A percentile compares a stretch with the other conserved stretches of the same genome.
Evolutionary conservation across 2,113 vertebrate species (phyloP).

Genomic region (Maylandia zebra): DNA sequence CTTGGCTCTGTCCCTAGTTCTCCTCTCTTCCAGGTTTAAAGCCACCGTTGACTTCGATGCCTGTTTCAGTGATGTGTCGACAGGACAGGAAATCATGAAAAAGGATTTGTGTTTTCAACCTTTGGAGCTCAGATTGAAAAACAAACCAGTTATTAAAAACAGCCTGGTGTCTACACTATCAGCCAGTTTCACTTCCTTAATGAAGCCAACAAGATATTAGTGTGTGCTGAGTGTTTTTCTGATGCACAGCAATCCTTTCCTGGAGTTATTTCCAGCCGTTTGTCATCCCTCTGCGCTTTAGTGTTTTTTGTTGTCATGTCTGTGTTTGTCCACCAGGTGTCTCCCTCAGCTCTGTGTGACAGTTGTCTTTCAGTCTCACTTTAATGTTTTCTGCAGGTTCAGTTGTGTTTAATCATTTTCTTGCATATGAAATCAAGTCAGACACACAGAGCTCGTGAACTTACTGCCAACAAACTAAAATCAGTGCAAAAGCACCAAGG

Average conservation of each 20-base stretch:
- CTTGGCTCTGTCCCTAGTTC: not conserved
- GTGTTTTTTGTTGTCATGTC: not conserved
- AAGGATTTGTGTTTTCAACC: not conserved
- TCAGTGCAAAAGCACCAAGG: rapidly evolving
- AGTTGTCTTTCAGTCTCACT: not conserved
- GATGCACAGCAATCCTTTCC: not conserved
- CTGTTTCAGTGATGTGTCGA: rapidly evolving
- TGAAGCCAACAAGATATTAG: not conserved
- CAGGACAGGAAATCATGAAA: not conserved
- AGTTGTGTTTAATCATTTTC: not conserved
- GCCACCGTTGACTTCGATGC: rapidly evolving
- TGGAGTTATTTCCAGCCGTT: not conserved
- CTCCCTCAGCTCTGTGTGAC: not conserved
- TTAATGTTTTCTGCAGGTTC: not conserved
- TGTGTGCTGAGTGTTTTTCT: not conserved
- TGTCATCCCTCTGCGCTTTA: not conserved
- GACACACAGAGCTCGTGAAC: not conserved
- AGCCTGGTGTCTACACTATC: rapidly evolving
- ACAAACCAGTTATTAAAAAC: not conserved
- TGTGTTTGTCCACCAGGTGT: not conserved
- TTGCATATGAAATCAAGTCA: not conserved
- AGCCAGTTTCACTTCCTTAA: not conserved
- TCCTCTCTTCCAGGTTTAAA: not conserved
- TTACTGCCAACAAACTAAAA: not conserved
- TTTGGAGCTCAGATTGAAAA: not conserved